phyloP scores from a whole-genome alignment of 2,113 vertebrate genomes.

The Anas platyrhynchos region DNA sequence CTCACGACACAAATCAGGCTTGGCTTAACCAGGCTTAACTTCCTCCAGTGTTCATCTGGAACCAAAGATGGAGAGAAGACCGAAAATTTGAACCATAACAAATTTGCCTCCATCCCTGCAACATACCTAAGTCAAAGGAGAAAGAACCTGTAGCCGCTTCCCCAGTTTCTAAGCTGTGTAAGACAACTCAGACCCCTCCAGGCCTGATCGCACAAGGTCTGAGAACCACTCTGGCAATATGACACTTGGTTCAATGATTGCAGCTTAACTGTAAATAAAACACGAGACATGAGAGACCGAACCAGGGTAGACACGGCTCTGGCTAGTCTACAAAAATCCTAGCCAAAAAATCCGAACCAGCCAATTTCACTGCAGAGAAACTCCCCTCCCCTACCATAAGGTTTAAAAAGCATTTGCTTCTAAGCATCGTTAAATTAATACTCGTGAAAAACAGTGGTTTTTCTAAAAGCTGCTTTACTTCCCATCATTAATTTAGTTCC shows the following conservation, averaged over 20 bases:
- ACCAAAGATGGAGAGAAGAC: background rate
- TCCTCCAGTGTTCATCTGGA: background rate
- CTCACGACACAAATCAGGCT: background rate
- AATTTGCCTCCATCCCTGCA: background rate
- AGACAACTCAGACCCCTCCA: background rate
- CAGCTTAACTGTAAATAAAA: background rate
- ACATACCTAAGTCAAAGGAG: background rate
- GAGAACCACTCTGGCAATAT: background rate
- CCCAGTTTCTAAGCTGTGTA: background rate
- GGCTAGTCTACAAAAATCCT: background rate
- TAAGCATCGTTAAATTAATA: slow-evolving; percentile 13
- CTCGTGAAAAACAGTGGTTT: background rate
- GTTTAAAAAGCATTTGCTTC: slow-evolving; percentile 5
- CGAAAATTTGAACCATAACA: background rate
- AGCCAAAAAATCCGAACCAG: background rate
- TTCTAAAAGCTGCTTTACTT: background rate
- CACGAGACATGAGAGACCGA: background rate
- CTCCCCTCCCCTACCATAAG: background rate
- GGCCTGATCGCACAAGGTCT: background rate
- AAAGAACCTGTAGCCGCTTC: background rate
- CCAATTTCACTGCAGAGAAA: background rate
- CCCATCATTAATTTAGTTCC: background rate
- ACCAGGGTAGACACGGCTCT: background rate
- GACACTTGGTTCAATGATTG: background rate
- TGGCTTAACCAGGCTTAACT: background rate